Conservation (phyloP, 2,113 vertebrate species). For the Hemiprocne comata region DNA sequence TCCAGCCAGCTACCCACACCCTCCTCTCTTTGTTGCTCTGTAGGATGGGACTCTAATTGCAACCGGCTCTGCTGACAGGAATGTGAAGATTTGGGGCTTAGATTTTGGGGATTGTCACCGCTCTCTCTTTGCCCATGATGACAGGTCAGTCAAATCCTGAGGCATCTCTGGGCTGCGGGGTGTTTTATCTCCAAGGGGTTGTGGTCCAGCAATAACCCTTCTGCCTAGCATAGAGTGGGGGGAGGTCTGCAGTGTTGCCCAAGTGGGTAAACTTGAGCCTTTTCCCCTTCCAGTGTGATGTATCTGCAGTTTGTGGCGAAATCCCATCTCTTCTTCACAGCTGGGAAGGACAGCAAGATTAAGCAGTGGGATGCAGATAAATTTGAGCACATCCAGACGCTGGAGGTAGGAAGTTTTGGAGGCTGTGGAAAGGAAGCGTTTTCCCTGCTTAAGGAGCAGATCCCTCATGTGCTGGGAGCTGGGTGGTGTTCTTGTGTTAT, state of each 20-base stretch:
- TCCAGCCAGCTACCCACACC: not conserved
- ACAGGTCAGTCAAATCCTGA: constrained; percentile 81
- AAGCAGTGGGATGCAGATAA: constrained; percentile 99
- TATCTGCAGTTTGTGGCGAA: constrained; percentile 93
- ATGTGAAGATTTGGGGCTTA: constrained; percentile 97
- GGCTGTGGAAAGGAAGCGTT: not conserved
- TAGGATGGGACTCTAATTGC: constrained; percentile 91
- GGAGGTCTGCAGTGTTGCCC: not conserved
- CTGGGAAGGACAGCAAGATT: constrained; percentile 93
- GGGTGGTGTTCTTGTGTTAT: not conserved
- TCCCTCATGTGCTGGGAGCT: not conserved
- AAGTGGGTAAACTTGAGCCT: not conserved
- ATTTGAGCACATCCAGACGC: constrained; percentile 92
- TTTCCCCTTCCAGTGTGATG: constrained; percentile 87
- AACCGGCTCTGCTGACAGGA: constrained; percentile 94
- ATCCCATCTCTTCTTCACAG: constrained; percentile 97
- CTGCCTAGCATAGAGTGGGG: not conserved
- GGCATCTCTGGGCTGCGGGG: not conserved
- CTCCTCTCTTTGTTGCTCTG: not conserved
- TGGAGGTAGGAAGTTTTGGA: constrained; percentile 84
- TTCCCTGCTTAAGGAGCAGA: not conserved
- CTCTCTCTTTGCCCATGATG: constrained; percentile 96
- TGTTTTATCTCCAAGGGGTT: not conserved
- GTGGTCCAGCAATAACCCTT: not conserved
- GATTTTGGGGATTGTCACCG: constrained; percentile 98